These are phyloP conservation scores for Aurelia coerulea DNA, from an alignment of 30 jellyfish, hydroid and myxozoan genomes.

Conservation along the genomic window DNA sequence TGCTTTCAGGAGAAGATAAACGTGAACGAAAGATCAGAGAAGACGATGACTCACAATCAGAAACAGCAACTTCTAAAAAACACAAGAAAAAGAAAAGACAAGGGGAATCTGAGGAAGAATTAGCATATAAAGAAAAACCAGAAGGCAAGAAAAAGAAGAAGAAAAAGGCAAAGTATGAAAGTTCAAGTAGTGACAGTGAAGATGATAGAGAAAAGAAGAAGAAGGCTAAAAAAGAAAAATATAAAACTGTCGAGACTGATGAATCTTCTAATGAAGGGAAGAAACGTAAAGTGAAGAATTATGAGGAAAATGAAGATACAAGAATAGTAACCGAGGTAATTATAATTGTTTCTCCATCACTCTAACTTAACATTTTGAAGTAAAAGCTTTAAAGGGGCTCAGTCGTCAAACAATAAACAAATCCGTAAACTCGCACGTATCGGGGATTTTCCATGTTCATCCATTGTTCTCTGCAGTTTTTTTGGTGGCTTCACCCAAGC, in stretches of 20 bases:
- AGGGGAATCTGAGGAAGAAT: conserved; percentile 65
- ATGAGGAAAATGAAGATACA: conserved; percentile 32
- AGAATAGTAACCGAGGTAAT: conserved; percentile 5
- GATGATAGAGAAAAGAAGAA: conserved; percentile 81
- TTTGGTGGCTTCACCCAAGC: no score
- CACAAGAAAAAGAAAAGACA: conserved; percentile 77
- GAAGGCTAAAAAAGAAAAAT: conserved; percentile 68
- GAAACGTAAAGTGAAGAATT: conserved; percentile 37
- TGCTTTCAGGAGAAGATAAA: conserved; percentile 50
- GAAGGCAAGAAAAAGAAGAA: conserved; percentile 68
- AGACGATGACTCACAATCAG: conserved; percentile 52
- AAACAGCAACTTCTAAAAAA: conserved; percentile 15
- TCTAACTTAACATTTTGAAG: no score
- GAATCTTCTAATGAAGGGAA: conserved; percentile 35
- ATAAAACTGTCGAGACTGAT: conserved; percentile 50
- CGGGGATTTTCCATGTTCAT: no score
- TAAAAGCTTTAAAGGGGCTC: no score
- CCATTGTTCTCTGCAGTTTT: no score
- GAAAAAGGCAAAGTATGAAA: conserved; percentile 47
- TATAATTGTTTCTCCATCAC: no score
- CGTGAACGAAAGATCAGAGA: conserved; percentile 41
- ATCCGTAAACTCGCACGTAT: no score
- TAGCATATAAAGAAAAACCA: conserved; percentile 45
- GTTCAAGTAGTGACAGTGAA: conserved; percentile 62
- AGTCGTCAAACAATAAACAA: no score